Conservation (phyloP, 2,888 invertebrate species). For the Drosophila tanythrix region DNA sequence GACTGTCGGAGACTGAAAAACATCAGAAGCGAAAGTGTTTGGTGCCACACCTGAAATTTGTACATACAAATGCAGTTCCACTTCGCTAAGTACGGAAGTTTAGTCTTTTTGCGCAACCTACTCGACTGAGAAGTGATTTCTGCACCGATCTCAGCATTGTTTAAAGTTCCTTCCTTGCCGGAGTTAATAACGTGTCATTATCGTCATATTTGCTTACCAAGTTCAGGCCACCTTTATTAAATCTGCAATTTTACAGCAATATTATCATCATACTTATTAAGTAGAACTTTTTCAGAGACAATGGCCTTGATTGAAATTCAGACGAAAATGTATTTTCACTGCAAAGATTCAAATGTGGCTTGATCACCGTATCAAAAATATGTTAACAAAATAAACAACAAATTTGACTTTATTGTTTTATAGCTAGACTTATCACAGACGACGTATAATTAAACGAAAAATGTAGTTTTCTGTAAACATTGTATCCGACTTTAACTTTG, state of each 20-base stretch:
- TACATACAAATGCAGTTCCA: conserved; percentile 72
- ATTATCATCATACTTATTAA: conserved; percentile 36
- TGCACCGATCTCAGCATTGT: conserved; percentile 71
- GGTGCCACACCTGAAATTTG: conserved; percentile 35
- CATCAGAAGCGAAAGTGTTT: conserved; percentile 14
- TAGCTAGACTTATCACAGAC: neutral
- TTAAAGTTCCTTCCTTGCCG: conserved; percentile 42
- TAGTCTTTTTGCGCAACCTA: conserved; percentile 26
- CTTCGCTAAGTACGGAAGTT: conserved; percentile 78
- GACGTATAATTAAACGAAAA: neutral
- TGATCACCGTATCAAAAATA: neutral
- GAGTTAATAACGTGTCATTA: conserved; percentile 81
- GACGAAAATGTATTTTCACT: neutral
- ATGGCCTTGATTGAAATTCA: neutral
- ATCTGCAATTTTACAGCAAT: conserved; percentile 16
- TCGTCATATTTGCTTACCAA: conserved; percentile 76
- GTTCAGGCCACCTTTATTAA: conserved; percentile 50
- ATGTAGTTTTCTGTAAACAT: neutral
- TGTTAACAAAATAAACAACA: neutral
- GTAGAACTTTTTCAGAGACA: neutral
- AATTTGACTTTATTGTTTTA: neutral
- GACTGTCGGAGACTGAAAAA: neutral
- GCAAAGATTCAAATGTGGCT: neutral
- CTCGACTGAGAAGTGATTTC: conserved; percentile 31
- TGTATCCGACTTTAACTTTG: neutral